phyloP scores from a whole-genome alignment of 2,888 invertebrate species.

The Folsomia candida region DNA sequence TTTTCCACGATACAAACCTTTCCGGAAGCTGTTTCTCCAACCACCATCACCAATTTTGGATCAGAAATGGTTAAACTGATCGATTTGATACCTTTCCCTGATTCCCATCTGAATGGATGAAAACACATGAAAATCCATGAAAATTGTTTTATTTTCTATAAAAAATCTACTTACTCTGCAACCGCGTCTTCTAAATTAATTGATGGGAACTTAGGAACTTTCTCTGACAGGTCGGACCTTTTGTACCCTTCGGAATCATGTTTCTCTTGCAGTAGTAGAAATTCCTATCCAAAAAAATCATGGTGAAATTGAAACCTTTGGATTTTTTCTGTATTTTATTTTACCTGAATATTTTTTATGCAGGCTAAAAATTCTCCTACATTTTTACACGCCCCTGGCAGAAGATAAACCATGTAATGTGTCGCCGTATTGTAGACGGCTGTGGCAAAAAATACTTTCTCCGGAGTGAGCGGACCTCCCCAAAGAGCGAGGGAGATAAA shows the following conservation, averaged over 20 bases:
- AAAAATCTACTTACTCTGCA: too few relatives aligned
- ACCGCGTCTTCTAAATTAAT: too few relatives aligned
- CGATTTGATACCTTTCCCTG: slow-evolving; percentile 59
- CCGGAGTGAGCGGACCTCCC: background rate
- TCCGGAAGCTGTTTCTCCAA: slow-evolving; percentile 43
- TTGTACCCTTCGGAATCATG: slow-evolving; percentile 7
- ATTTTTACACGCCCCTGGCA: slow-evolving; percentile 52
- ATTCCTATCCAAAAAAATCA: slow-evolving; percentile 11
- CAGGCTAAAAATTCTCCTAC: slow-evolving; percentile 55
- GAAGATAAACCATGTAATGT: background rate
- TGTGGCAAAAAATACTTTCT: background rate
- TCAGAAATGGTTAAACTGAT: slow-evolving; percentile 52
- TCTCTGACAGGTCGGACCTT: slow-evolving; percentile 24
- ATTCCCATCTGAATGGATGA: background rate
- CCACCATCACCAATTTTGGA: slow-evolving; percentile 59
- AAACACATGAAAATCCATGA: too few relatives aligned
- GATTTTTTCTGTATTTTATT: too few relatives aligned
- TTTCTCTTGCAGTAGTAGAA: slow-evolving; percentile 19
- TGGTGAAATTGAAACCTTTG: background rate
- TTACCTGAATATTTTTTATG: slow-evolving; percentile 54
- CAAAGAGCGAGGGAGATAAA: background rate
- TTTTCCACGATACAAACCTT: slow-evolving; percentile 33
- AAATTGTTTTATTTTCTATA: too few relatives aligned
- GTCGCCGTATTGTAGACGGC: background rate
- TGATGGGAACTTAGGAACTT: too few relatives aligned